Conservation (phyloP, 2,797 vertebrate genomes). For the Geotrypetes seraphini region DNA sequence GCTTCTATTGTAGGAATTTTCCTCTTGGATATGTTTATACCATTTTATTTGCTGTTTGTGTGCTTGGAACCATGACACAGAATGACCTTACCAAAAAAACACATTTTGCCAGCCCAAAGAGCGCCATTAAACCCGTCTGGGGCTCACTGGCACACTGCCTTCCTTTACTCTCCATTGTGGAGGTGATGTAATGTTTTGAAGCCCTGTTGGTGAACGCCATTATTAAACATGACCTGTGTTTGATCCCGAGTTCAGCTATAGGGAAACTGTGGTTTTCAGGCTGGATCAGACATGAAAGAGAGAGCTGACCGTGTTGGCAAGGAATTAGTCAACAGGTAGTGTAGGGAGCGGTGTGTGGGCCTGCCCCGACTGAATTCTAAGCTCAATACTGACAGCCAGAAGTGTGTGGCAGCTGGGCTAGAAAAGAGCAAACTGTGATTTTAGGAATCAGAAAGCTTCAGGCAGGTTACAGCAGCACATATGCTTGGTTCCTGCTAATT, state of each 20-base stretch:
- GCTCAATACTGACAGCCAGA: not conserved
- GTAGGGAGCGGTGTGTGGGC: constrained; percentile 11
- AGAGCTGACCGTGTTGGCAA: constrained; percentile 29
- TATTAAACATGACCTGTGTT: constrained; percentile 66
- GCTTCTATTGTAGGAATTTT: no score
- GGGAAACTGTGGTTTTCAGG: constrained; percentile 44
- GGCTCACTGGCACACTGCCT: constrained; percentile 5
- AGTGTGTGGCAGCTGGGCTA: no score
- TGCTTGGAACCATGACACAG: constrained; percentile 17
- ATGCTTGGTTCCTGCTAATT: no score
- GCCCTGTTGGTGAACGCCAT: constrained; percentile 53
- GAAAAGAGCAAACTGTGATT: fast-evolving
- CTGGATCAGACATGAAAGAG: constrained; percentile 38
- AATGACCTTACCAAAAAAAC: no score
- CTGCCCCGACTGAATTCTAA: constrained; percentile 18
- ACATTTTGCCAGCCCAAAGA: no score
- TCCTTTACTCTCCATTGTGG: constrained; percentile 24
- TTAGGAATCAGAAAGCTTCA: fast-evolving
- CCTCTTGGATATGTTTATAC: constrained; percentile 14
- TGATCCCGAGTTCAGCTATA: constrained; percentile 41
- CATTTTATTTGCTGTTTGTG: constrained; percentile 35
- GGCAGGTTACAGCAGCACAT: no score
- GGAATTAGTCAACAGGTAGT: constrained; percentile 30
- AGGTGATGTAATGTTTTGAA: constrained; percentile 36
- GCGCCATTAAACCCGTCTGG: constrained; percentile 28